Evolutionary conservation across 2,888 invertebrate genomes (phyloP).

Genomic region (Glaucopsyche alexis): DNA sequence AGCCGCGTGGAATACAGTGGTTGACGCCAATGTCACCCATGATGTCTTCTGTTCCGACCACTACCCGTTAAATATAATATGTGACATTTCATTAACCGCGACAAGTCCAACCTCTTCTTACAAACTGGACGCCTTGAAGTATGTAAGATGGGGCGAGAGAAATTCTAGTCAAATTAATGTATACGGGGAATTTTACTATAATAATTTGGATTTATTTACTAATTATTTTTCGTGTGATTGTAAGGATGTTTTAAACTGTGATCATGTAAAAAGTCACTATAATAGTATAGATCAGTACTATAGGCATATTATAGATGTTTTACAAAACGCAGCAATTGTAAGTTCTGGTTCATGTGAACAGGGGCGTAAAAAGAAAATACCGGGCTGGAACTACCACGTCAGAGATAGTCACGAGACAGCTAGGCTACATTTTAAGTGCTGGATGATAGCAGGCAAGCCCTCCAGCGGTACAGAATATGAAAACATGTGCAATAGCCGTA

Average conservation of each 20-base stretch:
- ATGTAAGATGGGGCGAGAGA: neutral
- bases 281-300: too few relatives aligned
- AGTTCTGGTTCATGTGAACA: neutral
- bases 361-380: neutral
- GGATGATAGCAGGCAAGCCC: neutral
- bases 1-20: too few relatives aligned
- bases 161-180: neutral
- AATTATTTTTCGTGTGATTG: too few relatives aligned
- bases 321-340: neutral
- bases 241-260: too few relatives aligned
- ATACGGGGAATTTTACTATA: conserved; percentile 1
- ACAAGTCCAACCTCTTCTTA: neutral
- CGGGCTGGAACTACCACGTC: neutral
- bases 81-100: too few relatives aligned
- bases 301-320: too few relatives aligned
- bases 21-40: too few relatives aligned
- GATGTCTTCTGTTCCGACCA: too few relatives aligned
- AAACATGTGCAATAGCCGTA: too few relatives aligned
- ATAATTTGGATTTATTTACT: too few relatives aligned
- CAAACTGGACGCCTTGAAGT: neutral
- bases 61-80: too few relatives aligned
- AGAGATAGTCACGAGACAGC: neutral
- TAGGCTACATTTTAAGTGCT: neutral
- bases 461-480: neutral
- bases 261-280: too few relatives aligned